Evolutionary conservation across 2,888 invertebrate species (phyloP).

Genomic region (Euphydryas editha): DNA sequence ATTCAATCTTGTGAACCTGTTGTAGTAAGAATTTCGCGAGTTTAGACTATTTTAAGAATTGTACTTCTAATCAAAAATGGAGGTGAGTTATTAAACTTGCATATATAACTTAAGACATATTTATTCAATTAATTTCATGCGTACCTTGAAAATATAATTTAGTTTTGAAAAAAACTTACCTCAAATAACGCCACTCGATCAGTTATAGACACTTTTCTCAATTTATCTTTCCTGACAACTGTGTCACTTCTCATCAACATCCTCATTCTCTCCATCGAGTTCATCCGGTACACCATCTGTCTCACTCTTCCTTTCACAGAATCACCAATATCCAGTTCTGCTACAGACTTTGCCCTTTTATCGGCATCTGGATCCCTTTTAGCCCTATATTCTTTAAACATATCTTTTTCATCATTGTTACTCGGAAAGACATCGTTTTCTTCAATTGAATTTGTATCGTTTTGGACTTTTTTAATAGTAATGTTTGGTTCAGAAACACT

Average conservation of each 20-base stretch:
- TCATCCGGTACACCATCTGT: slow-evolving; percentile 60
- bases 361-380: slow-evolving; percentile 41
- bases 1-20: no score
- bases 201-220: slow-evolving; percentile 60
- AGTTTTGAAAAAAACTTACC: slow-evolving; percentile 56
- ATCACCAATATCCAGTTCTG: slow-evolving; percentile 62
- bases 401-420: slow-evolving; percentile 12
- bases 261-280: slow-evolving; percentile 56
- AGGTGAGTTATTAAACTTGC: no score
- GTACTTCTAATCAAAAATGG: no score
- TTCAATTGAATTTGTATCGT: not conserved
- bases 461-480: not conserved
- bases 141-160: no score
- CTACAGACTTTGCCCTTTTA: slow-evolving; percentile 55
- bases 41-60: no score
- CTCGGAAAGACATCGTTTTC: not conserved
- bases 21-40: no score
- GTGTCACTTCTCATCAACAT: slow-evolving; percentile 49
- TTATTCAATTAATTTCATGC: no score
- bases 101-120: no score
- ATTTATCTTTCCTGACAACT: slow-evolving; percentile 59
- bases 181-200: slow-evolving; percentile 74
- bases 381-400: slow-evolving; percentile 22
- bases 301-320: slow-evolving; percentile 61
- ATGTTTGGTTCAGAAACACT: not conserved